Base-by-base conservation (phyloP, 1,140 invertebrate species). In the Ruditapes philippinarum region DNA sequence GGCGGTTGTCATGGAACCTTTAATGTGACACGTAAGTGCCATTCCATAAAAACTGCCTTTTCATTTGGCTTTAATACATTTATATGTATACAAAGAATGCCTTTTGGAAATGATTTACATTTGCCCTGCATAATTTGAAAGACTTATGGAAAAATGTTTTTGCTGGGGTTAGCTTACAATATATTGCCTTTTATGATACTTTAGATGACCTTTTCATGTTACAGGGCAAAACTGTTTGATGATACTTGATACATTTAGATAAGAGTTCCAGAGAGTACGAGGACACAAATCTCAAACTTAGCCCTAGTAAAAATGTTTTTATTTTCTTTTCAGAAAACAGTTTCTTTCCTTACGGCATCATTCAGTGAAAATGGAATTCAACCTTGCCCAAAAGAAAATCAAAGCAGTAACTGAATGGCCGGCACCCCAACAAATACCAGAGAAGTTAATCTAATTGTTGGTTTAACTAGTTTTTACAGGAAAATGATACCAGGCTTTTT, bases 381-480 rank as follows among this genome's bases (percentile, higher is more conserved):
- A 28, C 74, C 81, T 45, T 85, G 87, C n/a, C 36, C 73, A 14
- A 40, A 70, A 33, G n/a, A 88, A 91, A 65, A 88, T 68, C 0
- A 51, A 79, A 19, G 81, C 74, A 31, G 42, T 91, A 11, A 57
- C n/a, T 65, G 25, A 89, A n/a, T 91, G 82, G 51, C 89, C 93
- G 7, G 31, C 22, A 51, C 89, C n/a, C n/a, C 90, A 7, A 93
- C 80, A 73, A 94, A 84, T 88, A 76, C 92, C 9, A 93, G 94
- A 40, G 93, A 96, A 65, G 51, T 96, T 0, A 81, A 95, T 62
- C 31, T 92, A 25, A 96, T 97, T 88, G 45, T 96, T 2, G 96
- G 96, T 0, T 78, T n/a, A n/a, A n/a, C n/a, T n/a, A n/a, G n/a
- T n/a, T n/a, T n/a, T 85, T 94, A 95, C 83, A 70, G 93, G 17